Base-by-base conservation (phyloP, 2,797 vertebrate genomes). In the Tachyglossus aculeatus region DNA sequence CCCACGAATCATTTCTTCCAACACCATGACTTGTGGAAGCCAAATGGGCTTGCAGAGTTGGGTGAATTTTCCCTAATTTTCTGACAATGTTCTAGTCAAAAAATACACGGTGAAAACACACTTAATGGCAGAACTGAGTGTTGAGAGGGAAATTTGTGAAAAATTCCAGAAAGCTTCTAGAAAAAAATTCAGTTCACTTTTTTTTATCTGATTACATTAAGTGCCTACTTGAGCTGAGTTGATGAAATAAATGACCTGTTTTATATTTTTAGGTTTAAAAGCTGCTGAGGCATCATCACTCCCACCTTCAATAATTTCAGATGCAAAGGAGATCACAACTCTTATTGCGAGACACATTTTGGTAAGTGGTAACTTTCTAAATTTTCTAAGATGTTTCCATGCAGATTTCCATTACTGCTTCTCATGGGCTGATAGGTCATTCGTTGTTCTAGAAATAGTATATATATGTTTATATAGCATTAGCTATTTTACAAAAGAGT, bases 221-320 rank as follows among this genome's bases (percentile, higher is more conserved):
- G 8, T 7, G 2, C 36, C 41, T 16, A 18, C 44, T 41, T 10
- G 15, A 56, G 3, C 38, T 53, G 34, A 44, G 34, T 33, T 5
- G 44, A 44, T 55, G 40, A 21, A n/a, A 64, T 4, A 84, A 45
- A 34, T 51, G 7, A 5, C 10, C 2, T 78, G 36, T 83, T 66
- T 65, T 71, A 5, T 83, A n/a, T 81, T 78, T 90, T 54, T 83
- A 99, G 96, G 97, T 65, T 90, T 99, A 85, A 96, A 91, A 93
- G 96, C 96, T 79, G 97, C 97, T 78, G 96, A 96, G 83, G 94
- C 94, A 67, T 98, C 96, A 3, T 94, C 95, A 22, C 88, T 99
- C 64, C 96, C 96, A 39, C 59, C 85, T 32, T 88, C 87, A 4
- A 60, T 98, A 80, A 88, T 97, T 74, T 69, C 95, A 86, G 95